Evolutionary conservation across 2,113 vertebrate species (phyloP).

Genomic region (Centropristis striata): DNA sequence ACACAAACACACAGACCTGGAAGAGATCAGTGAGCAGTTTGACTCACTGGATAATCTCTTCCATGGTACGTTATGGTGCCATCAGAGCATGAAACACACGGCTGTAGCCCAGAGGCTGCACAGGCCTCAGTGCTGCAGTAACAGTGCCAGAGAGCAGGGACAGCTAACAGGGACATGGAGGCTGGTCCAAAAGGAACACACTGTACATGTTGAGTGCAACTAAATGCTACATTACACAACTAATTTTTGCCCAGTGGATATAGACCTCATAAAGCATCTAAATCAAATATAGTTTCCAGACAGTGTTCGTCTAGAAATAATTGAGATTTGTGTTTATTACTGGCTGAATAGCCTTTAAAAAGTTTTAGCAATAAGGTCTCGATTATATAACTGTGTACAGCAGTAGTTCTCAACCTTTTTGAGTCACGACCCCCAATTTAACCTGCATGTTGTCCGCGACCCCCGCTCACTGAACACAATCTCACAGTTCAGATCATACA

Average conservation of each 20-base stretch:
- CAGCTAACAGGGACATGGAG: slow-evolving; percentile 27
- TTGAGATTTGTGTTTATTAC: neutral
- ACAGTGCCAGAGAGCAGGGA: slow-evolving; percentile 25
- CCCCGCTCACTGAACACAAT: too few species aligned
- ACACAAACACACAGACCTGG: slow-evolving; percentile 16
- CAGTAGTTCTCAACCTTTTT: too few species aligned
- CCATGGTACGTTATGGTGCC: slow-evolving; percentile 48
- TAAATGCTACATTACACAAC: slow-evolving; percentile 8
- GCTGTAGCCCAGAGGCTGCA: slow-evolving; percentile 40
- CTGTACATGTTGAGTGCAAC: slow-evolving; percentile 14
- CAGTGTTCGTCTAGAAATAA: neutral
- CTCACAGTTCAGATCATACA: too few species aligned
- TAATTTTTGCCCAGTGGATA: slow-evolving; percentile 1
- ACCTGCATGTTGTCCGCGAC: too few species aligned
- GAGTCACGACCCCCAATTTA: too few species aligned
- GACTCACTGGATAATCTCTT: slow-evolving; percentile 59
- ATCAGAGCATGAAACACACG: slow-evolving; percentile 64
- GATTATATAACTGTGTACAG: neutral
- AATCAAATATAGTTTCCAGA: neutral
- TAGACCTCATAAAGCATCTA: neutral
- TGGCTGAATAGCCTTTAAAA: neutral
- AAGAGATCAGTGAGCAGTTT: slow-evolving; percentile 62
- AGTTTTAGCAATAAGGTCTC: neutral
- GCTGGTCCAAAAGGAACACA: slow-evolving; percentile 27
- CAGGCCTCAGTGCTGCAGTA: slow-evolving; percentile 25